These are phyloP conservation scores for Anoplopoma fimbria DNA, from an alignment of 2,113 vertebrate genomes.

Conservation along the genomic window DNA sequence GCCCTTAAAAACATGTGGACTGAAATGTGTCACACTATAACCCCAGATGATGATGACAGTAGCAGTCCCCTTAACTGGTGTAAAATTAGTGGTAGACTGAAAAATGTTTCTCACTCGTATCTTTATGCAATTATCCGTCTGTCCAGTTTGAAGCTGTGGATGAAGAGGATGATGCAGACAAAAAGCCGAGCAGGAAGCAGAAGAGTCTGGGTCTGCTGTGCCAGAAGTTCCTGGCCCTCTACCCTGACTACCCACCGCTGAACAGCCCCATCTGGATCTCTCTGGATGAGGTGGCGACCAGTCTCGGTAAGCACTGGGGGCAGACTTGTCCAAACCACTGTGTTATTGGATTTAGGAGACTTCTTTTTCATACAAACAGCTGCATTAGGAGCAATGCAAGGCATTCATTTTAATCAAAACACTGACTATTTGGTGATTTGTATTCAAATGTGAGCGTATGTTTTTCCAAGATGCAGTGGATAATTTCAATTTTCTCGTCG, in stretches of 20 bases:
- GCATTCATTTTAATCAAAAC: neutral
- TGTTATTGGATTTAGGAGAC: constrained; percentile 7
- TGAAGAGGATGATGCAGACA: constrained; percentile 88
- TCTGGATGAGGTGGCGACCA: constrained; percentile 93
- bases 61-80: neutral
- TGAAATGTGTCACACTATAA: neutral
- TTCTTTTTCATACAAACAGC: neutral
- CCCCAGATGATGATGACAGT: neutral
- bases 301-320: constrained; percentile 84
- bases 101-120: neutral
- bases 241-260: constrained; percentile 90
- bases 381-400: neutral
- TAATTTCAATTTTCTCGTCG: neutral
- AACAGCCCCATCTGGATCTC: constrained; percentile 91
- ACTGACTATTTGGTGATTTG: neutral
- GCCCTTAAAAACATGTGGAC: neutral
- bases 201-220: constrained; percentile 96
- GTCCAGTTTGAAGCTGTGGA: constrained; percentile 84
- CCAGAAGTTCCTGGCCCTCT: constrained; percentile 95
- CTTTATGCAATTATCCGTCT: constrained; percentile 9
- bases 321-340: neutral
- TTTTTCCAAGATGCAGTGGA: neutral
- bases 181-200: constrained; percentile 94
- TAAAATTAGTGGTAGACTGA: neutral
- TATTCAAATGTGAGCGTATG: neutral